Evolutionary conservation across 1,140 invertebrate genomes (phyloP).

Genomic region (Achroia grisella): DNA sequence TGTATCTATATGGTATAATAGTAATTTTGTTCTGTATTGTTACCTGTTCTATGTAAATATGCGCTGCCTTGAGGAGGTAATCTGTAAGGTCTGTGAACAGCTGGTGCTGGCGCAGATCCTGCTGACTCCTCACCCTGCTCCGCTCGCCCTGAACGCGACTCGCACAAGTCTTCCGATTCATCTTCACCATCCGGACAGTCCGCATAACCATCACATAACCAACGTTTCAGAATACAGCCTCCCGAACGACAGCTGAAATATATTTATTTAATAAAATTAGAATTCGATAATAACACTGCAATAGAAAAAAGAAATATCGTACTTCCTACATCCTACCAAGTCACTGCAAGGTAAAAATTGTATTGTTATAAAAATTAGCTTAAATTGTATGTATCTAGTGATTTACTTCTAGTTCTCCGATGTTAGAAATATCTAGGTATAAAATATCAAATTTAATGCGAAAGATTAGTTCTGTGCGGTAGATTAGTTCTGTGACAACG

Average conservation of each 20-base stretch:
- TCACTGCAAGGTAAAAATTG: too few species aligned
- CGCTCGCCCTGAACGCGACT: conserved; percentile 15
- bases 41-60: not conserved
- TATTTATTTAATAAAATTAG: not conserved
- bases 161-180: conserved; percentile 76
- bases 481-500: too few species aligned
- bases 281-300: too few species aligned
- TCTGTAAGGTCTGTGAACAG: conserved; percentile 38
- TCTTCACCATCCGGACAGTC: conserved; percentile 89
- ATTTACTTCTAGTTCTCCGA: too few species aligned
- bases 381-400: too few species aligned
- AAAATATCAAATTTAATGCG: too few species aligned
- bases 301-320: too few species aligned
- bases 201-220: conserved; percentile 85
- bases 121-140: conserved; percentile 49
- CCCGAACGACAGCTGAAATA: conserved; percentile 75
- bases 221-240: conserved; percentile 80
- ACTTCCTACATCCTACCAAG: not conserved
- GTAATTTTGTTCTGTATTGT: not conserved
- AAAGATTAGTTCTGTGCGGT: too few species aligned
- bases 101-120: conserved; percentile 52
- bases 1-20: too few species aligned
- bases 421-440: too few species aligned
- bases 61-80: conserved; percentile 11
- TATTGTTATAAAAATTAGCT: not conserved